Percentiles rank a stretch among this genome's conserved stretches.
Conservation (phyloP, 1,140 invertebrate species). For the Mylabris phalerata region DNA sequence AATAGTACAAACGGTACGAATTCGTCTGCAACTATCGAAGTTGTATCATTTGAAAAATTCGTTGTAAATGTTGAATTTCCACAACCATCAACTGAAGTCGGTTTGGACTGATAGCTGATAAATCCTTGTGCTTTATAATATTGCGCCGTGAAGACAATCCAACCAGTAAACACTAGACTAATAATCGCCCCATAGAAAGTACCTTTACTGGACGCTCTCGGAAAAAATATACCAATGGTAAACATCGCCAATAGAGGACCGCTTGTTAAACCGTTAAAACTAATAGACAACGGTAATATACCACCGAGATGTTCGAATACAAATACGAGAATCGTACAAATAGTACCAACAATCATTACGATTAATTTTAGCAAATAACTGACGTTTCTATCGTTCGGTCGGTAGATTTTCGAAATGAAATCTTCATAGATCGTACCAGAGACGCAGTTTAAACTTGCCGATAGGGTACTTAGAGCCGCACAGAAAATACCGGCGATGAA, state of each 20-base stretch:
- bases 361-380: slow-evolving; percentile 50
- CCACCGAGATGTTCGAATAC: slow-evolving; percentile 54
- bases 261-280: slow-evolving; percentile 55
- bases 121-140: slow-evolving; percentile 25
- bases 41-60: background rate
- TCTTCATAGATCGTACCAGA: slow-evolving; percentile 62
- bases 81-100: slow-evolving; percentile 25
- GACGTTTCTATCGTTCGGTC: slow-evolving; percentile 39
- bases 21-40: background rate
- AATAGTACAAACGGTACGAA: slow-evolving; percentile 23
- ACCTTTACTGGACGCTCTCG: slow-evolving; percentile 52
- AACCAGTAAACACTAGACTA: slow-evolving; percentile 17
- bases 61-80: background rate
- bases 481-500: slow-evolving; percentile 60
- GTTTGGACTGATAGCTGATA: slow-evolving; percentile 19
- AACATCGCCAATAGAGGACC: slow-evolving; percentile 61
- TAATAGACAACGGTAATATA: slow-evolving; percentile 54
- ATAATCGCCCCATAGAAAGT: slow-evolving; percentile 10
- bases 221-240: slow-evolving; percentile 57
- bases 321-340: slow-evolving; percentile 54
- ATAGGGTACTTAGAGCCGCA: slow-evolving; percentile 48
- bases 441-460: slow-evolving; percentile 48
- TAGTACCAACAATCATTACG: slow-evolving; percentile 50
- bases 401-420: slow-evolving; percentile 45
- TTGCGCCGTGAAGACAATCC: background rate